Base-by-base conservation (phyloP, 2,888 invertebrate genomes). In the Hypolimnas misippus region DNA sequence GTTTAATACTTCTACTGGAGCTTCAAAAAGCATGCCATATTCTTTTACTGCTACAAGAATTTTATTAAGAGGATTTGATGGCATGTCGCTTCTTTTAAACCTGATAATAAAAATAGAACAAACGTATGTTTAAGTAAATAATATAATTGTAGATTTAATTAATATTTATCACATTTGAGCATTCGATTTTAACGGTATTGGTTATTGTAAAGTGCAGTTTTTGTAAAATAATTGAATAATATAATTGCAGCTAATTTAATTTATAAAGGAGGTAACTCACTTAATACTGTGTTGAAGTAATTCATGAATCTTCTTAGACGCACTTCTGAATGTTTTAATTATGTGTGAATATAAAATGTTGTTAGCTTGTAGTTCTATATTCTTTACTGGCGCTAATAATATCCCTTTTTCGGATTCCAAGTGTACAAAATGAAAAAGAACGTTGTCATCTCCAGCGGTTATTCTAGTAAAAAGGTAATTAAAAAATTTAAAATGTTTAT, bases 31-130 rank as follows among this genome's bases (percentile, higher is more conserved):
- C 71, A 96, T 94, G 2, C 97, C 97, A 73, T 97, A 95, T 76
- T 98, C 98, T 80, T 96, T 96, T 25, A 97, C 95, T 0, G 96
- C 95, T 7, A 96, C 94, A 46, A 96, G 86, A 70, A 95, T 95
- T 80, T 95, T 95, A 76, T 96, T 96, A 58, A 96, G 89, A 1
- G 93, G 89, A 66, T 92, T 93, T 17, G 93, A 91, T 12, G 93
- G 92, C 3, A 89, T 88, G 31, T 93, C 87, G 75, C 93, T 93
- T 70, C 89, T 93, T 78, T 94, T 93, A 70, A 93, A 94, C 49
- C 92, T 92, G 42, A 17, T 10, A 21, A 12, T 21, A 17, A 42
- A 14, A 16, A 16, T 8, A 42, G 1, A 8, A 42, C 16, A 42
- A 42, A 38, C 2, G 3, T 3, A 38, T 38, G 5, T 14, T 38